Evolutionary conservation across 37 sponge, comb jelly and placozoan genomes (phyloP).

Genomic region (Cliona cf. orientalis): DNA sequence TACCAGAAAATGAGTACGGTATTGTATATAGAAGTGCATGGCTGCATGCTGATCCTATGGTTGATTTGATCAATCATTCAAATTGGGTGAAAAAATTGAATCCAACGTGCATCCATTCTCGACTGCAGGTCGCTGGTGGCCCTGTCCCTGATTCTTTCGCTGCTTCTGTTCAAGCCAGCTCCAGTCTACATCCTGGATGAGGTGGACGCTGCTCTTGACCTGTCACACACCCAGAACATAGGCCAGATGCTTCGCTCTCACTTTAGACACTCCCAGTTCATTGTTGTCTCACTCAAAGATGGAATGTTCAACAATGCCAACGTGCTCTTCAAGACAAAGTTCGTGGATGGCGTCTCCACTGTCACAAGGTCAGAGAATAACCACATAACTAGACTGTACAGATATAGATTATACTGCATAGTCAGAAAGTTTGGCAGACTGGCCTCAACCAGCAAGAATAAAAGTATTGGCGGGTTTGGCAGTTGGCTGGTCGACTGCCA

Average conservation of each 20-base stretch:
- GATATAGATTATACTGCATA: no score
- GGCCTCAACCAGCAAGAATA: no score
- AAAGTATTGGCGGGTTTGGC: no score
- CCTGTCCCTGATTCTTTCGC: constrained; percentile 95
- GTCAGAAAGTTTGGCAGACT: no score
- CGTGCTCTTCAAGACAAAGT: constrained; percentile 97
- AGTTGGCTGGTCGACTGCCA: no score
- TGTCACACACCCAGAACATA: constrained; percentile 99
- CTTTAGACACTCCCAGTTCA: constrained; percentile 96
- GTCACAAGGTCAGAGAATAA: constrained; percentile 94
- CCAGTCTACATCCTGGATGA: constrained; percentile 99
- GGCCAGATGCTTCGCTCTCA: constrained; percentile 97
- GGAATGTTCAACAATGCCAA: constrained; percentile 99
- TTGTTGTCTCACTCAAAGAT: constrained; percentile 98
- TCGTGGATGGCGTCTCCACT: constrained; percentile 98
- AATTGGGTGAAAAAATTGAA: background rate
- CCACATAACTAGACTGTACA: no score
- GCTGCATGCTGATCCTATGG: no score
- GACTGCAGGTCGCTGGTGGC: constrained; percentile 91
- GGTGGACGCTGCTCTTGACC: constrained; percentile 97
- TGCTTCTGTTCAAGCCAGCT: constrained; percentile 99
- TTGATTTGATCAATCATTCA: no score
- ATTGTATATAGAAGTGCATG: no score
- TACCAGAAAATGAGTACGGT: no score
- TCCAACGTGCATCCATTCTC: background rate